These are phyloP conservation scores for Rana temporaria DNA, from an alignment of 2,113 vertebrate species.

Conservation along the genomic window DNA sequence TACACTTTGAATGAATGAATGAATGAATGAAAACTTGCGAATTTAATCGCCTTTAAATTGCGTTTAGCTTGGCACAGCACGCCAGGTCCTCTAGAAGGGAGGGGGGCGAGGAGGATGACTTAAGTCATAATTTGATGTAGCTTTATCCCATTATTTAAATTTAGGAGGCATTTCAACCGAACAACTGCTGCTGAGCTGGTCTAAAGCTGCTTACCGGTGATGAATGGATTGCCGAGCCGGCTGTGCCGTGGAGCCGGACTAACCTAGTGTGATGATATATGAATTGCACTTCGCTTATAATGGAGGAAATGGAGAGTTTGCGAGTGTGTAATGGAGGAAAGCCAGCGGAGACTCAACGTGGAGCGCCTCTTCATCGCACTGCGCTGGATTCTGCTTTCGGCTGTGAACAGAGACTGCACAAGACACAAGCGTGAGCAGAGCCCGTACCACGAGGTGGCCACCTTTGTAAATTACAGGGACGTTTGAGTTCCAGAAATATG, in stretches of 20 bases:
- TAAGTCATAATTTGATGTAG: neutral
- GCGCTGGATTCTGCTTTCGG: too few species aligned
- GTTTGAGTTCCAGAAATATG: too few species aligned
- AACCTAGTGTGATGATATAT: slow-evolving; percentile 50
- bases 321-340: slow-evolving; percentile 46
- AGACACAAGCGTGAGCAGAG: too few species aligned
- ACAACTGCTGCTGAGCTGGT: slow-evolving; percentile 24
- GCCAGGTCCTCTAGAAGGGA: neutral
- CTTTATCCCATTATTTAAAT: slow-evolving; percentile 47
- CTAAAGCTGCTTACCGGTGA: slow-evolving; percentile 41
- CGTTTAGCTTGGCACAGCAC: too few species aligned
- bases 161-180: slow-evolving; percentile 33
- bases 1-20: too few species aligned
- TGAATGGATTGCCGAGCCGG: slow-evolving; percentile 33
- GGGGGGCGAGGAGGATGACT: neutral
- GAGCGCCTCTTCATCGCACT: neutral
- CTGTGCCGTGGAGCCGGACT: slow-evolving; percentile 8
- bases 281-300: slow-evolving; percentile 41
- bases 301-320: slow-evolving; percentile 49
- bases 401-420: too few species aligned
- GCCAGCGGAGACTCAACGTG: neutral
- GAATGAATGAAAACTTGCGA: too few species aligned
- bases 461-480: too few species aligned
- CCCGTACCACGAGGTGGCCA: too few species aligned
- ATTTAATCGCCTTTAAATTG: too few species aligned